These are phyloP conservation scores for Dasypogon diadema DNA, from an alignment of 2,888 invertebrate genomes.

Conservation along the genomic window DNA sequence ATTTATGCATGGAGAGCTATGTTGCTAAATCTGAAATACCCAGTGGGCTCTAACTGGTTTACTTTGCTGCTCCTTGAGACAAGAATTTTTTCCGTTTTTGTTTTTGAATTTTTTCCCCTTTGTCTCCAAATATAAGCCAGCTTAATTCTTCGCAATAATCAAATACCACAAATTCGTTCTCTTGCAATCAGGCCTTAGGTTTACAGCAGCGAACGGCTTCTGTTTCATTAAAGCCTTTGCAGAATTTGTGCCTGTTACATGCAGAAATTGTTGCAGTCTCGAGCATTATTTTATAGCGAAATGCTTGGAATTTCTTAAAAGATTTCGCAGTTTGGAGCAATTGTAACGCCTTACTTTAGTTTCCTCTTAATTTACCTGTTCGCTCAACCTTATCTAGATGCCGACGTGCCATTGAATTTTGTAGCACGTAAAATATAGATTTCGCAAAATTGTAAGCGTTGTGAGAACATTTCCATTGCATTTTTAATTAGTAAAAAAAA, in stretches of 20 bases:
- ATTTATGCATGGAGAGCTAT: too few species aligned
- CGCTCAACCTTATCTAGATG: constrained; percentile 30
- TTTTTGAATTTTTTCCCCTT: too few species aligned
- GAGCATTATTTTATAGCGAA: constrained; percentile 33
- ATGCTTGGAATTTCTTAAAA: constrained; percentile 29
- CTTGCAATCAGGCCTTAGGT: not conserved
- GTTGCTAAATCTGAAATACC: too few species aligned
- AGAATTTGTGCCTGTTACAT: constrained; percentile 13
- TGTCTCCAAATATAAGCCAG: not conserved
- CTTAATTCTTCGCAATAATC: constrained; percentile 2
- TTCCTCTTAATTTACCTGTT: constrained; percentile 42
- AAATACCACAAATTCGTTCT: not conserved
- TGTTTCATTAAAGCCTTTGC: constrained; percentile 15
- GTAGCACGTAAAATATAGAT: constrained; percentile 12
- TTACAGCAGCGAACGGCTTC: constrained; percentile 4
- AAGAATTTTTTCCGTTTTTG: too few species aligned
- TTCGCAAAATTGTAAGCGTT: not conserved
- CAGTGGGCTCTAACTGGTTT: too few species aligned
- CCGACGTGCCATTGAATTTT: constrained; percentile 13
- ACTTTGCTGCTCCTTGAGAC: too few species aligned
- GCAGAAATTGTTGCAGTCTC: constrained; percentile 17
- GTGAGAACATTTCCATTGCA: not conserved
- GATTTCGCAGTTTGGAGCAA: not conserved
- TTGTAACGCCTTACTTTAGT: constrained; percentile 17
- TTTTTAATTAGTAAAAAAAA: constrained; percentile 17